Conservation (phyloP, 2,797 vertebrate species). For the Acrocephalus scirpaceus region DNA sequence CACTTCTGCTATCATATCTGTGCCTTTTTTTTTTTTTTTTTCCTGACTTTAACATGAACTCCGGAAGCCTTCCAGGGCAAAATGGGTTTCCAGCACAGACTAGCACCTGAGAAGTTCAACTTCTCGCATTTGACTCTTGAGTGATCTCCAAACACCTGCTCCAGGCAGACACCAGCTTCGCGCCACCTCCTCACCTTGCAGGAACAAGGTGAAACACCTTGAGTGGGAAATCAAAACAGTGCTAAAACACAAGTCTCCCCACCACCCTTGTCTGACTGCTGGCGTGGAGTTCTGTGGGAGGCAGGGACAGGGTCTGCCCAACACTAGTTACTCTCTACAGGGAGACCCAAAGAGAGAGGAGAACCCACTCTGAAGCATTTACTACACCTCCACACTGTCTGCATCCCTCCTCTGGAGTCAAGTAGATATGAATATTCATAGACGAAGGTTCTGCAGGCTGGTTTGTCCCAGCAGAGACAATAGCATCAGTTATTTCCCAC, state of each 20-base stretch:
- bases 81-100: not conserved
- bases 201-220: not conserved
- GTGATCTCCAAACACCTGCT: not conserved
- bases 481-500: not conserved
- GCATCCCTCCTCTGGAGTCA: not conserved
- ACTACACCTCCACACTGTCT: not conserved
- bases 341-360: not conserved
- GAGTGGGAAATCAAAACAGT: not conserved
- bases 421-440: not conserved
- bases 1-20: not conserved
- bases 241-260: not conserved
- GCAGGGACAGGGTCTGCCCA: no score
- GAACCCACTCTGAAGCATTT: not conserved
- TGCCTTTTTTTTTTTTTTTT: not conserved
- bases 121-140: not conserved
- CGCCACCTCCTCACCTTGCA: not conserved
- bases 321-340: rapidly evolving
- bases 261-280: not conserved
- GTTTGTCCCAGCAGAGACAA: not conserved
- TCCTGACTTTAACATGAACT: not conserved
- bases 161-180: not conserved
- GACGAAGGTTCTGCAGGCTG: not conserved
- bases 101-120: not conserved
- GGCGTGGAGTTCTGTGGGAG: rapidly evolving
- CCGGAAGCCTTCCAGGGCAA: not conserved